Conservation (phyloP, 2,797 vertebrate genomes). For the Amphiprion clarkii region DNA sequence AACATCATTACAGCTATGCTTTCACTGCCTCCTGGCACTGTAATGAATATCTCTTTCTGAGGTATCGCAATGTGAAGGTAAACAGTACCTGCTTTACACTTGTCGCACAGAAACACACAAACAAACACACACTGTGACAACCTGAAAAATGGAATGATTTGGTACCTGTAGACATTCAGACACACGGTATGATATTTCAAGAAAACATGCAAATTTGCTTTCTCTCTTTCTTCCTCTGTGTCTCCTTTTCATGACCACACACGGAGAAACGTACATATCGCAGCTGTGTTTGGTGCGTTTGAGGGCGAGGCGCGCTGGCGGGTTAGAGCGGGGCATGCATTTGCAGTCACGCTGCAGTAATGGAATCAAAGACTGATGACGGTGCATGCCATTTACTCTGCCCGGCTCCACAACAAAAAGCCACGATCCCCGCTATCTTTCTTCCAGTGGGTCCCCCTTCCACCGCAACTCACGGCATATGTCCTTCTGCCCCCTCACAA, state of each 20-base stretch:
- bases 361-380: constrained; percentile 78
- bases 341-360: constrained; percentile 69
- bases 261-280: constrained; percentile 24
- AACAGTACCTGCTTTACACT: constrained; percentile 59
- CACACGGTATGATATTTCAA: constrained; percentile 41
- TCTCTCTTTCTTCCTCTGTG: background rate
- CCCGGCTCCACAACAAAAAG: constrained; percentile 68
- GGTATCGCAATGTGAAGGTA: constrained; percentile 51
- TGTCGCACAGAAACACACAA: constrained; percentile 53
- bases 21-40: constrained; percentile 49
- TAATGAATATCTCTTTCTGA: constrained; percentile 68
- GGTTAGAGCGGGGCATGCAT: constrained; percentile 42
- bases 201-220: constrained; percentile 51
- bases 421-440: constrained; percentile 56
- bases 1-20: constrained; percentile 66
- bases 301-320: constrained; percentile 32
- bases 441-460: constrained; percentile 53
- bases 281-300: constrained; percentile 33
- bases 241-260: constrained; percentile 8
- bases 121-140: constrained; percentile 22
- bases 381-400: constrained; percentile 70
- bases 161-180: constrained; percentile 51
- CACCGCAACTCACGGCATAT: constrained; percentile 62
- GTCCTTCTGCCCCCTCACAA: constrained; percentile 43
- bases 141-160: constrained; percentile 54